Percentiles rank a stretch among this genome's conserved stretches.
phyloP scores from a whole-genome alignment of 2,113 vertebrate species.

The Corynorhinus townsendii region DNA sequence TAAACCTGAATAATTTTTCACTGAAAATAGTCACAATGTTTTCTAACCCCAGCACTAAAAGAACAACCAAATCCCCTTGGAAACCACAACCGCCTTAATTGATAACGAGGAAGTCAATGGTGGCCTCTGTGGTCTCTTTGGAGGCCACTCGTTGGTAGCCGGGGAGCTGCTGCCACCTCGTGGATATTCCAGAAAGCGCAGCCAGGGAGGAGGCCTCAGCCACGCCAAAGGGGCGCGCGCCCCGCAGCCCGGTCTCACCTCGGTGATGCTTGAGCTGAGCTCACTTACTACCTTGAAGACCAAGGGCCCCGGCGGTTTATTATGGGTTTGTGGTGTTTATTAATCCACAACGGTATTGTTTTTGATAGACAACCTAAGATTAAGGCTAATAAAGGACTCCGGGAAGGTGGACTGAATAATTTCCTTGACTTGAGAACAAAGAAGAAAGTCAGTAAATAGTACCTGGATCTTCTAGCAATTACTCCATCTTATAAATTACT shows the following conservation, averaged over 20 bases:
- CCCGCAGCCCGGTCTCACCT: neutral
- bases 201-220: neutral
- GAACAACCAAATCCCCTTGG: neutral
- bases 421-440: constrained; percentile 69
- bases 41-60: neutral
- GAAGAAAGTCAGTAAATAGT: constrained; percentile 69
- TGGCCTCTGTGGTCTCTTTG: neutral
- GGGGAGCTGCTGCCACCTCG: constrained; percentile 77
- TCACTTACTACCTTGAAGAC: neutral
- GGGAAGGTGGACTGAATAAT: constrained; percentile 64
- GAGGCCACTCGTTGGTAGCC: neutral
- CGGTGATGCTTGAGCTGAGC: constrained; percentile 28
- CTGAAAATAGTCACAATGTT: neutral
- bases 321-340: constrained; percentile 62
- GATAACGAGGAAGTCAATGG: neutral
- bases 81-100: neutral
- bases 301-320: neutral
- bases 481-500: constrained; percentile 73
- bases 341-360: constrained; percentile 64
- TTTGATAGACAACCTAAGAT: constrained; percentile 72
- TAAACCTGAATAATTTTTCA: constrained; percentile 1
- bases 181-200: constrained; percentile 53
- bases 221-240: neutral
- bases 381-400: constrained; percentile 64
- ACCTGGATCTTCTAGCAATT: constrained; percentile 71